Evolutionary conservation across 64 coral and sea anemone genomes (phyloP).

Genomic region (Anthopleura sola): DNA sequence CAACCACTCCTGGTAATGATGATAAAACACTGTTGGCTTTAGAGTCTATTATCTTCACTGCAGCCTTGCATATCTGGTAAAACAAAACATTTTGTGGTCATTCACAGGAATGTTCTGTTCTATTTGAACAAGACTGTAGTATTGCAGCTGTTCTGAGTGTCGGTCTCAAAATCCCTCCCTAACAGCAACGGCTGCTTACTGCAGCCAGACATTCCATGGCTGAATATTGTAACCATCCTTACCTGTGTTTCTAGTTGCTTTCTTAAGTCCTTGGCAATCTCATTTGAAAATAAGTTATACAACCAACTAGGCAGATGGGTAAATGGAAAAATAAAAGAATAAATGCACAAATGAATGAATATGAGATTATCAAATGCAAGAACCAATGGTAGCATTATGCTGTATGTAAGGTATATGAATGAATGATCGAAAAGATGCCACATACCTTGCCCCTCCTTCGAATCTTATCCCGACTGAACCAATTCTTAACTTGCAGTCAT

Average conservation of each 20-base stretch:
- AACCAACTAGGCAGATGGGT: slow-evolving; percentile 31
- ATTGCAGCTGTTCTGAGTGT: too few species aligned
- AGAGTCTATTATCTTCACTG: slow-evolving; percentile 27
- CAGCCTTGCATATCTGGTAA: slow-evolving; percentile 43
- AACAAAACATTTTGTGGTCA: not conserved
- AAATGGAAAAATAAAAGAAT: too few species aligned
- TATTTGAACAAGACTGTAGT: too few species aligned
- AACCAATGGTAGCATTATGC: too few species aligned
- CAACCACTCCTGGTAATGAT: slow-evolving; percentile 33
- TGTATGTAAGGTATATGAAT: not conserved
- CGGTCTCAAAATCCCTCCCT: too few species aligned
- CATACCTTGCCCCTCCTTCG: slow-evolving; percentile 55
- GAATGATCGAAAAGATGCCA: not conserved
- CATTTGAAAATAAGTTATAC: slow-evolving; percentile 58
- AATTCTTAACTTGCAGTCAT: slow-evolving; percentile 42
- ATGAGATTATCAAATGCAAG: too few species aligned
- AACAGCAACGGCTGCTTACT: too few species aligned
- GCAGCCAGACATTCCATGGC: too few species aligned
- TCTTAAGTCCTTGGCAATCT: slow-evolving; percentile 32
- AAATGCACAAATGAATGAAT: too few species aligned
- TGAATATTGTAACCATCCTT: not conserved
- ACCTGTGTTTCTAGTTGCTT: slow-evolving; percentile 37
- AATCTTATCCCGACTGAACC: slow-evolving; percentile 40
- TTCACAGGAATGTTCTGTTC: not conserved
- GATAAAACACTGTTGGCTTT: slow-evolving; percentile 42